Evolutionary conservation across 2,888 invertebrate genomes (phyloP), one percentile per base, ranked within the genome.

Genomic region (Drosophila buzzatii): DNA sequence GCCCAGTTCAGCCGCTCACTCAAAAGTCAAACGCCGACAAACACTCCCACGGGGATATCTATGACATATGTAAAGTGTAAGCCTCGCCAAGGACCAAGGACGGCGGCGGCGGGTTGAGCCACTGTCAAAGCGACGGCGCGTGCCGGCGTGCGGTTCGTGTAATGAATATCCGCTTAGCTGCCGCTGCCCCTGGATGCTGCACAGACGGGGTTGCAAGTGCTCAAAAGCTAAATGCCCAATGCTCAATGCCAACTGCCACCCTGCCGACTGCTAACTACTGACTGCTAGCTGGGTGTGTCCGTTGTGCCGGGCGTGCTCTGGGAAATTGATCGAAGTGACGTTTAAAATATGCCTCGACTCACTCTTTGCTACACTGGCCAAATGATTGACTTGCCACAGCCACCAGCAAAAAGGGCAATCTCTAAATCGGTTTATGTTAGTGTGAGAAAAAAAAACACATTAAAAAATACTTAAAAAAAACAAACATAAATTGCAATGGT

Each of bases 1-100:
- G 1, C 16, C 23, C 47, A 27, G 14, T 14, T 3, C 45, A 3
- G 16, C 14, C 47, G 9, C 49, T 41, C 70, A 64, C 72, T 75
- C 76, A 68, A 70, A 85, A 85, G 85, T 83, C 87, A 85, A 87
- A 51, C 31, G 86, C 79, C 86, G 81, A 79, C 64, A 84, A 84
- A 90, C 92, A 92, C 92, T 93, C 93, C 93, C 93, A 93, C 93
- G 93, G 92, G 93, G 92, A 93, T 93, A 93, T 92, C 92, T 85
- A 82, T 92, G 93, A 93, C 93, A 93, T 93, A 93, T 93, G 93
- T 93, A 93, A 93, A 92, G 86, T 91, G 92, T 92, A 91, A 91
- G 91, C 91, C 76, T 73, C 73, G 55, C 81, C 82, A 85, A 83
- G 74, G 74, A 79, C 57, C 42, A 27, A 14, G 27, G 31, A 31